These are phyloP conservation scores for Onychomys arenicola DNA, from an alignment of 2,797 vertebrate species.

Conservation along the genomic window DNA sequence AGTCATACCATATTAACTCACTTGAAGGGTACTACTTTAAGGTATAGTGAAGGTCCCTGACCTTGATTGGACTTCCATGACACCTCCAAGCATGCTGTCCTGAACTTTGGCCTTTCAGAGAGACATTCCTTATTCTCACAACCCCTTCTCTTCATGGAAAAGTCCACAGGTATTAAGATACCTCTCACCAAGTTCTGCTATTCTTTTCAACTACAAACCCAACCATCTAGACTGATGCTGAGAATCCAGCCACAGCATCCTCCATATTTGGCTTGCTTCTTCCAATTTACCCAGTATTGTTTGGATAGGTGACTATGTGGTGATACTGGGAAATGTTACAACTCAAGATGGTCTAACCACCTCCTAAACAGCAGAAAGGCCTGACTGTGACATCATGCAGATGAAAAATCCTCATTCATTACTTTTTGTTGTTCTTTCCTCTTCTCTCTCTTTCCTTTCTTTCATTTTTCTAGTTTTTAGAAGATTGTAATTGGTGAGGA, in stretches of 20 bases:
- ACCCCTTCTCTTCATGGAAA: background rate
- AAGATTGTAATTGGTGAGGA: background rate
- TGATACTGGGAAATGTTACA: background rate
- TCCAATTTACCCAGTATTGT: background rate
- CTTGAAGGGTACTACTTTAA: background rate
- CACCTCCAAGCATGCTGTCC: background rate
- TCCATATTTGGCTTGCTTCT: background rate
- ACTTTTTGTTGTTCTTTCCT: background rate
- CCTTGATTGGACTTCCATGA: background rate
- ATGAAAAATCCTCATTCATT: background rate
- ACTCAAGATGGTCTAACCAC: too few relatives aligned
- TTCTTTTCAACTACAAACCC: background rate
- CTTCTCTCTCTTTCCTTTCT: background rate
- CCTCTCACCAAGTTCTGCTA: background rate
- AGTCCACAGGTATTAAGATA: background rate
- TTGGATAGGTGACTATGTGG: too few relatives aligned
- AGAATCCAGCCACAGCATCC: background rate
- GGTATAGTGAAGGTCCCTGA: background rate
- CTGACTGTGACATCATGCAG: rapidly evolving
- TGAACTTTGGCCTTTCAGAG: background rate
- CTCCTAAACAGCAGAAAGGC: background rate
- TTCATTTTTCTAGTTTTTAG: background rate
- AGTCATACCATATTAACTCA: background rate
- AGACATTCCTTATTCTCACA: background rate
- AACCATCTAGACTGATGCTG: rapidly evolving